phyloP scores from a whole-genome alignment of 2,888 invertebrate genomes.

The Caenorhabditis becei region DNA sequence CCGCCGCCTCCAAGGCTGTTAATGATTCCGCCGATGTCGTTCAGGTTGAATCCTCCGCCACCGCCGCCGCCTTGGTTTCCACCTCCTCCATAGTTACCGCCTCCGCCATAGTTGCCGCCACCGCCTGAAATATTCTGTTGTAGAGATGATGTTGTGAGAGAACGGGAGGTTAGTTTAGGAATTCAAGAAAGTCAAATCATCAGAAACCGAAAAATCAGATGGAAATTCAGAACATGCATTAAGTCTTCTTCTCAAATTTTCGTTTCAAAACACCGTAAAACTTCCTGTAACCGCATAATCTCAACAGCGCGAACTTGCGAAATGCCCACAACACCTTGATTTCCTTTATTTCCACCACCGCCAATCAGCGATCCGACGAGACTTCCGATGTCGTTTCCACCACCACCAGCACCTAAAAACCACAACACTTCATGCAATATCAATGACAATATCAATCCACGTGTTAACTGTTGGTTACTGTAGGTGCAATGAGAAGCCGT shows the following conservation, averaged over 20 bases:
- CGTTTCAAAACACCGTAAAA: no score
- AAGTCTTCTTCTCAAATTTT: no score
- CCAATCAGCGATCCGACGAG: constrained; percentile 67
- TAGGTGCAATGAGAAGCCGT: background rate
- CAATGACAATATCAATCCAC: background rate
- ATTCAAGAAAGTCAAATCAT: no score
- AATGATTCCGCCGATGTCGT: constrained; percentile 68
- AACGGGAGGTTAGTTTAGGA: no score
- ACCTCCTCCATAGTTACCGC: constrained; percentile 63
- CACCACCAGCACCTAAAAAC: constrained; percentile 38
- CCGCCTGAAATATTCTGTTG: constrained; percentile 17
- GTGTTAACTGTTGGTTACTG: background rate
- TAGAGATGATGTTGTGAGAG: no score
- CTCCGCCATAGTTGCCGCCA: constrained; percentile 46
- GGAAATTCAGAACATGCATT: no score
- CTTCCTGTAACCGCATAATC: background rate
- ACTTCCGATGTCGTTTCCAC: constrained; percentile 57
- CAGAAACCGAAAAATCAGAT: no score
- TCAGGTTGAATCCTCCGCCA: constrained; percentile 67
- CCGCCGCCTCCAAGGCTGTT: constrained; percentile 56
- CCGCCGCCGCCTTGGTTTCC: constrained; percentile 66
- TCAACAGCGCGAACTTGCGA: background rate
- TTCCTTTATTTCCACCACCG: constrained; percentile 60
- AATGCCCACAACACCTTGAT: constrained; percentile 26
- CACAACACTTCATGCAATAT: no score